phyloP scores from a whole-genome alignment of 2,113 vertebrate species.

The Monopterus albus region DNA sequence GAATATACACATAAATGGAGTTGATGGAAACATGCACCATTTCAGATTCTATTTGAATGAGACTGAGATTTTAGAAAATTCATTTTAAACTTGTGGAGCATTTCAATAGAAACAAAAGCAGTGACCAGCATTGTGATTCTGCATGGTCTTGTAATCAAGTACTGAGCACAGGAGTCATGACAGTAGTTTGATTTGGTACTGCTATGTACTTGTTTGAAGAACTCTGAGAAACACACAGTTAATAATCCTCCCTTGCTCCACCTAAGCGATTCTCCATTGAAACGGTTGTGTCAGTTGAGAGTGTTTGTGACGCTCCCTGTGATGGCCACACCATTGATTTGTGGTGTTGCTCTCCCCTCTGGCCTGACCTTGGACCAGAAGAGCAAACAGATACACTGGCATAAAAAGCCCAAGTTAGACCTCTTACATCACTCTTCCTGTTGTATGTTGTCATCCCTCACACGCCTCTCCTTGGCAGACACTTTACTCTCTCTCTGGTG shows the following conservation, averaged over 20 bases:
- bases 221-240: constrained; percentile 15
- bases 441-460: constrained; percentile 51
- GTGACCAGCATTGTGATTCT: background rate
- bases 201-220: background rate
- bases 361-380: constrained; percentile 79
- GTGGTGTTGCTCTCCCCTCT: constrained; percentile 75
- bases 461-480: constrained; percentile 40
- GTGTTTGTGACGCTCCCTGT: constrained; percentile 55
- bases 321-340: constrained; percentile 81
- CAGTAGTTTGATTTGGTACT: constrained; percentile 1
- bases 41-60: too few species aligned
- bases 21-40: background rate
- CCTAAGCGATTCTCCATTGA: constrained; percentile 46
- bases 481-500: constrained; percentile 22
- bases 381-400: constrained; percentile 34
- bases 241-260: constrained; percentile 47
- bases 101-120: background rate
- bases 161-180: background rate
- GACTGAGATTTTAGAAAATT: background rate
- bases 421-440: constrained; percentile 67
- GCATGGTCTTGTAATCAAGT: background rate
- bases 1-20: background rate
- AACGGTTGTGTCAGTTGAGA: constrained; percentile 66
- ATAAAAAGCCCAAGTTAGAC: constrained; percentile 58
- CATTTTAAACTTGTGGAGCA: background rate